Percentiles rank a stretch among this genome's conserved stretches.
phyloP scores from a whole-genome alignment of 1,140 invertebrate genomes.

The Leptinotarsa texana region DNA sequence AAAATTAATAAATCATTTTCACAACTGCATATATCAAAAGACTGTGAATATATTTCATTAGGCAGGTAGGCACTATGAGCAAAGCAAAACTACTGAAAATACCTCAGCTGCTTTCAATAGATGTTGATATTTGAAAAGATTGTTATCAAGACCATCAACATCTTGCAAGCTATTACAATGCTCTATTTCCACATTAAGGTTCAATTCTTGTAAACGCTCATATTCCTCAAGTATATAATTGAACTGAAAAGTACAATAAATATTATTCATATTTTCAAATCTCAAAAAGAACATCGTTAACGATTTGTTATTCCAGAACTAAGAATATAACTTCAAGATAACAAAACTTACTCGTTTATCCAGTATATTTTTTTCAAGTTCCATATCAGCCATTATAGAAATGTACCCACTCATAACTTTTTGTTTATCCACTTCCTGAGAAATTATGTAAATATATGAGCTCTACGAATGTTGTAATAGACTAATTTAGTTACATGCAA shows the following conservation, averaged over 20 bases:
- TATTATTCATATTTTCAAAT: no score
- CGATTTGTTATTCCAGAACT: no score
- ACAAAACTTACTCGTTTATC: no score
- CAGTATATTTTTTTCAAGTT: background rate
- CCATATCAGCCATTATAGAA: constrained; percentile 1
- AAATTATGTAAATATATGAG: background rate
- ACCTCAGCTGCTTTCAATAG: constrained; percentile 44
- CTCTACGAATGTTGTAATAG: no score
- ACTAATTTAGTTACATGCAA: background rate
- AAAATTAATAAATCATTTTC: background rate
- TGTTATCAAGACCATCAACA: constrained; percentile 46
- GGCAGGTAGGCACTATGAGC: constrained; percentile 8
- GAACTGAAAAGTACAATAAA: constrained; percentile 11
- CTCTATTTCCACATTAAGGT: constrained; percentile 48
- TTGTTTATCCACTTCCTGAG: constrained; percentile 1
- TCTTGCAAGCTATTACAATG: constrained; percentile 49
- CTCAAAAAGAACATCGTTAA: no score
- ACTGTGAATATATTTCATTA: constrained; percentile 14
- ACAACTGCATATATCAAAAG: background rate
- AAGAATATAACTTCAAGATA: no score
- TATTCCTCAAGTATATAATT: constrained; percentile 25
- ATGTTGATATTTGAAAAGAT: constrained; percentile 48
- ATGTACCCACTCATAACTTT: constrained; percentile 1
- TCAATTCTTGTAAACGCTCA: constrained; percentile 45
- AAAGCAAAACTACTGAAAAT: constrained; percentile 23